Base-by-base conservation (phyloP, 2,797 vertebrate species). In the Pampus argenteus region DNA sequence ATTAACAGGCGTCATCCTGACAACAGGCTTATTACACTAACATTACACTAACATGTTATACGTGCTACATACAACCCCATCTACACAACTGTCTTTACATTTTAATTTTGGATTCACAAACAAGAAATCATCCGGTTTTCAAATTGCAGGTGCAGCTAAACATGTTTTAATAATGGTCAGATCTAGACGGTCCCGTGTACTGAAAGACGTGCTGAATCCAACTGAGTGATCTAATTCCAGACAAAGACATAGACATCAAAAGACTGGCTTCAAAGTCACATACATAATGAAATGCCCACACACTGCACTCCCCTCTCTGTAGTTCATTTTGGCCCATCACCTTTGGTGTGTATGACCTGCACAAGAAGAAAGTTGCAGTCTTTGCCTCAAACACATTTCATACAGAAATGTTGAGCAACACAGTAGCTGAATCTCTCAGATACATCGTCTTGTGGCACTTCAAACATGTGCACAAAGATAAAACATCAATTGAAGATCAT, bases 231-330 rank as follows among this genome's bases (percentile, higher is more conserved):
- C 71, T 84, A 48, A 78, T 80, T 78, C 81, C 79, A 85, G 75
- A 88, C 87, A 87, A 58, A 74, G 83, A 74, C 73, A 86, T 56
- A 84, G 69, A 84, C 88, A 91, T 93, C 88, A 93, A 91, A 92
- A 74, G 85, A 26, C 56, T 0, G 22, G 66, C 91, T 92, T 93
- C 91, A 93, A 92, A 93, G 91, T 88, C 71, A 58, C 55, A 85
- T 84, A 66, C 87, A 91, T 85, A 89, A 87, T 89, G 78, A 87
- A 82, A 84, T 66, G 65, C 91, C 91, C 89, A 92, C 92, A 86
- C 85, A 81, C 54, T 73, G 71, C 70, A 75, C 67, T 75, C 52
- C 51, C 69, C 77, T 91, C 76, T 87, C 40, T 44, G 86, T 72
- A 65, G 73, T 59, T 85, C 79, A 55, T 52, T 66, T 78, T 81